Evolutionary conservation across 2,797 vertebrate genomes (phyloP), one percentile per base, ranked within the genome.

Genomic region (Sandelia bainsii): DNA sequence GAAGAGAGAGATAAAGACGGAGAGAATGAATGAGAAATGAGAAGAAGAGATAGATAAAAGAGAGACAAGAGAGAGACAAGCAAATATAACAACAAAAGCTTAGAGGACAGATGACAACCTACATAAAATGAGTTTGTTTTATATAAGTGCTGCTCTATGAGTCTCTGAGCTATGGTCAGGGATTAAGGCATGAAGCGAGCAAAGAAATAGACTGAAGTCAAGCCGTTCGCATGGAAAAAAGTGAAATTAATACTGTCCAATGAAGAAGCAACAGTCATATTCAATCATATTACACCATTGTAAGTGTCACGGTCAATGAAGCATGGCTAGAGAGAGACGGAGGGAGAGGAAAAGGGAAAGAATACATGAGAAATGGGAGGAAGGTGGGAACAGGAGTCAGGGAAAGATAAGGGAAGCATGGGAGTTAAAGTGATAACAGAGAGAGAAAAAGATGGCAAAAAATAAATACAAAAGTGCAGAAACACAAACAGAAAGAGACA

Each of bases 251-350:
- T 72, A 72, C 62, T 34, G 62, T 64, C 74, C 71, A 67, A 72
- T 58, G 70, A 85, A 78, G 84, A 72, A 7, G 75, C 61, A 69
- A 72, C 65, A 40, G 68, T 82, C 77, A 40, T 22, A 81, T 75
- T 72, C 79, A 61, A 87, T 87, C 80, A 83, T 70, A 64, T 77
- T 77, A 77, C 52, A 67, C 44, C 25, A 66, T 76, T 75, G 63
- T 22, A 73, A 51, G 62, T 60, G 73, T 86, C 64, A 75, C 27
- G 29, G 63, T 58, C 66, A 42, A 50, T 77, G 65, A 73, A 75
- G 81, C 74, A 54, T 23, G 54, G 66, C 29, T 25, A 11, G 27
- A 69, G 45, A 29, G 59, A 49, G 61, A 69, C 1, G 3, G 51
- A 54, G 17, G 17, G 32, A 54, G 5, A 52, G n/a, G 42, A 40